Percentiles rank a stretch among this genome's conserved stretches.
phyloP scores from a whole-genome alignment of 2,113 vertebrate genomes.

The Odontesthes bonariensis region DNA sequence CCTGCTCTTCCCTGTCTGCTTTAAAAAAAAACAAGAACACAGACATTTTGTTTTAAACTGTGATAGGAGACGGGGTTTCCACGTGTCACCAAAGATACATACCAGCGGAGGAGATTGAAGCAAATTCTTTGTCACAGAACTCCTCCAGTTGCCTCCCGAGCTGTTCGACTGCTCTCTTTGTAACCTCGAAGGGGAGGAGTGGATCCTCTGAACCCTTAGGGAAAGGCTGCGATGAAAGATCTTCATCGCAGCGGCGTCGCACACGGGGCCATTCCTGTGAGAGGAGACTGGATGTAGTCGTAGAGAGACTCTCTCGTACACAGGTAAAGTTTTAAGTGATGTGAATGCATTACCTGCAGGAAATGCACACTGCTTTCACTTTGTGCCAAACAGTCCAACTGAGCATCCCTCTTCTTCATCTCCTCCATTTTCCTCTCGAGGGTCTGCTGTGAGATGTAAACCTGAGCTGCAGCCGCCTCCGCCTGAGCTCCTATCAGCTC shows the following conservation, averaged over 20 bases:
- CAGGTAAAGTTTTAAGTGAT: neutral
- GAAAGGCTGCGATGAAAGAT: neutral
- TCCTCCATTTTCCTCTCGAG: conserved; percentile 49
- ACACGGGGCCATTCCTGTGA: conserved; percentile 52
- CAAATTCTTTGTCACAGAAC: conserved; percentile 48
- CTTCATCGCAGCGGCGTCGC: neutral
- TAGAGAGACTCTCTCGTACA: neutral
- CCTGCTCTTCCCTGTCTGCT: conserved; percentile 5
- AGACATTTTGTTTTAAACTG: neutral
- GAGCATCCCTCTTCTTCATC: conserved; percentile 46
- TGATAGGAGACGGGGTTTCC: neutral
- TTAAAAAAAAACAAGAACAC: neutral
- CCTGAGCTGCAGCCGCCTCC: conserved; percentile 21
- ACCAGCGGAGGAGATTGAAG: conserved; percentile 44
- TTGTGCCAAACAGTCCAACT: conserved; percentile 53
- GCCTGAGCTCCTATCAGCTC: conserved; percentile 44
- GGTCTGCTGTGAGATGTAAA: conserved; percentile 10
- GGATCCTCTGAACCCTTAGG: neutral
- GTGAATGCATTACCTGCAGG: conserved; percentile 64
- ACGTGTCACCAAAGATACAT: neutral
- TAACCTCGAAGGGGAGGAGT: conserved; percentile 23
- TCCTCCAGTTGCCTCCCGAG: conserved; percentile 46
- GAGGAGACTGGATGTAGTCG: neutral
- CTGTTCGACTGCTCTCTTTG: conserved; percentile 33
- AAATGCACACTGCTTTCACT: conserved; percentile 50